Evolutionary conservation across 2,888 invertebrate genomes (phyloP).

Genomic region (Eupithecia pulchellata): DNA sequence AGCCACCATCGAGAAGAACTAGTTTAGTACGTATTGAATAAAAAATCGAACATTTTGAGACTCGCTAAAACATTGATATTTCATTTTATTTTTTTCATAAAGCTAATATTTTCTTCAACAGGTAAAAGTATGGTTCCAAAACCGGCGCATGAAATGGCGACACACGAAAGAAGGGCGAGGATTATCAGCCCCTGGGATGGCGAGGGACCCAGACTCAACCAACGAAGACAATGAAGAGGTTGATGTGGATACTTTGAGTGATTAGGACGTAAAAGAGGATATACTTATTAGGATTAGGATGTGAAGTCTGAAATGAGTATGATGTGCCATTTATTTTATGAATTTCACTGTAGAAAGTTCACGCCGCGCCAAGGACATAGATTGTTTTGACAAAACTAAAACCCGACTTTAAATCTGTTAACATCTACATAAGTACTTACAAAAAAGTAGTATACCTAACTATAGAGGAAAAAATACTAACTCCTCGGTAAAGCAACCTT

Average conservation of each 20-base stretch:
- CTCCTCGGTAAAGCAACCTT: too few relatives aligned
- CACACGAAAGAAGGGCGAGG: slow-evolving; percentile 89
- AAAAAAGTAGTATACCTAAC: too few relatives aligned
- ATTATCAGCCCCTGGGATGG: slow-evolving; percentile 53
- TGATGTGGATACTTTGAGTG: slow-evolving; percentile 82
- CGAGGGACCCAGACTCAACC: slow-evolving; percentile 65
- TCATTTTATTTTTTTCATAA: too few relatives aligned
- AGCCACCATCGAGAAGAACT: too few relatives aligned
- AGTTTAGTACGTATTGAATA: too few relatives aligned
- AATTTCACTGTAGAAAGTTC: not conserved
- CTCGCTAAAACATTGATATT: too few relatives aligned
- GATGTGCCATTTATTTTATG: not conserved
- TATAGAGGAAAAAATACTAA: too few relatives aligned
- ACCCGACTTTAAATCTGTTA: too few relatives aligned
- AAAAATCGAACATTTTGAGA: too few relatives aligned
- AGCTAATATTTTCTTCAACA: slow-evolving; percentile 57
- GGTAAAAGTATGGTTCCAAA: slow-evolving; percentile 98
- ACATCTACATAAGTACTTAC: too few relatives aligned
- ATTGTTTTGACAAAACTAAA: not conserved
- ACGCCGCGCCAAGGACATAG: not conserved
- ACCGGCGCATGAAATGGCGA: slow-evolving; percentile 95
- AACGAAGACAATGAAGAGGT: slow-evolving; percentile 77
- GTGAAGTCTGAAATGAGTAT: slow-evolving; percentile 2
- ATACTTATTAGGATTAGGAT: not conserved
- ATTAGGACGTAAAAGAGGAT: slow-evolving; percentile 48